Base-by-base conservation (phyloP, 2,888 invertebrate species). In the Eristalinus aeneus region DNA sequence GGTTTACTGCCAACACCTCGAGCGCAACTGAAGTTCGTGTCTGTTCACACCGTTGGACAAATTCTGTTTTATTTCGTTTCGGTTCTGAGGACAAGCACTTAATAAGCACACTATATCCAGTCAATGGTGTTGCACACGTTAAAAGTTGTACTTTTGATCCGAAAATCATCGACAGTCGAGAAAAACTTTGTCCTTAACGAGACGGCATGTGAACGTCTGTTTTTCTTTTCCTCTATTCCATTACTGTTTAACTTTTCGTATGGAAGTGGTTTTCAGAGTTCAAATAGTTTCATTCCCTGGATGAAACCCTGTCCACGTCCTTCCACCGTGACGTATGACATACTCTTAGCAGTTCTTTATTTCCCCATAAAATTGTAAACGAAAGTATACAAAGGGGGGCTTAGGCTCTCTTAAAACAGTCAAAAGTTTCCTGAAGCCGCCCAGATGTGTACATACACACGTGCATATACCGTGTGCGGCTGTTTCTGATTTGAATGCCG, bases 1-100 rank as follows among this genome's bases (percentile, higher is more conserved):
- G 56, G 68, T 68, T 68, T 75, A 75, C 46, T 12, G 22, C 12
- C 60, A 76, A 31, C 68, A 68, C 69, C 53, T 76, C 53, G 69
- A 63, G 53, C 68, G 22, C 61, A 76, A 68, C 69, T 75, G 67
- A 75, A 75, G 67, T 32, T 56, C 54, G 54, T 32, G 2, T 53
- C 34, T 31, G 54, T 56, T 8, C 27, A 27, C 46, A 65, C 46
- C n/a, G 1, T 46, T 27, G n/a, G 16, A n/a, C 39, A 46, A 46
- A 16, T 46, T 46, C 46, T 46, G 46, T 46, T 46, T 16, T 46
- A 46, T 8, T 46, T 1, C 16, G 46, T 16, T 46, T 46, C 46
- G 10, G 6, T 46, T 46, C 16, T 16, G 46, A 16, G 8, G 46
- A 46, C 46, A n/a, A 46, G 46, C 46, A 16, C 16, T 46, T 46